Evolutionary conservation across 2,113 vertebrate genomes (phyloP).

Genomic region (Drymodes brunneopygia): DNA sequence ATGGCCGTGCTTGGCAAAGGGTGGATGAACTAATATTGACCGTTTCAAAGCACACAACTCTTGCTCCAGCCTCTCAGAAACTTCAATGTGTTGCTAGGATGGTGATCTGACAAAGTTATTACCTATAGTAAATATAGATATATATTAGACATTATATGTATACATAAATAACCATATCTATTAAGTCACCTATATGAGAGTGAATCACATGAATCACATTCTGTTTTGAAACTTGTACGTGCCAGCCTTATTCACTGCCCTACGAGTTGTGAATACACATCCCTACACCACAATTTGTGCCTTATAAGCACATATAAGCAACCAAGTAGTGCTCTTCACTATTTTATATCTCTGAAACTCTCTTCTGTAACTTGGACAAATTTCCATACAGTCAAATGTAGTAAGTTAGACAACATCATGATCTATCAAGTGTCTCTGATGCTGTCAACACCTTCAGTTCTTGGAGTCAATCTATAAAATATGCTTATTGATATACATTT

Average conservation of each 20-base stretch:
- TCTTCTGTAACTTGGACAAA: background rate
- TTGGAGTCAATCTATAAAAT: background rate
- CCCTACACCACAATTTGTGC: background rate
- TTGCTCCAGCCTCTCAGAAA: background rate
- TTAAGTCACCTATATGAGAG: background rate
- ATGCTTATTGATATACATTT: background rate
- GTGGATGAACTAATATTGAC: slow-evolving; percentile 18
- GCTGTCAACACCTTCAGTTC: background rate
- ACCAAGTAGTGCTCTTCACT: background rate
- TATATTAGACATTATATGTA: background rate
- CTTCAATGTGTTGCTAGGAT: background rate
- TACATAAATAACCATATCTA: background rate
- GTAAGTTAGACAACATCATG: background rate
- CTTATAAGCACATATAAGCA: background rate
- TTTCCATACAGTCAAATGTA: background rate
- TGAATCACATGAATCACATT: background rate
- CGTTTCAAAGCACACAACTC: background rate
- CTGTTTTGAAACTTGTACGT: background rate
- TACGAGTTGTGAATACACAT: background rate
- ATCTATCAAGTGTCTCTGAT: background rate
- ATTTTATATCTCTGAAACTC: background rate
- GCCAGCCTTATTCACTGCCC: background rate
- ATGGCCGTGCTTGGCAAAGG: slow-evolving; percentile 56
- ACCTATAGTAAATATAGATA: background rate
- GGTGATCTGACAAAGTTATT: background rate